Percentiles rank a stretch among this genome's conserved stretches.
phyloP scores from a whole-genome alignment of 2,113 vertebrate genomes.

The Agapornis roseicollis region DNA sequence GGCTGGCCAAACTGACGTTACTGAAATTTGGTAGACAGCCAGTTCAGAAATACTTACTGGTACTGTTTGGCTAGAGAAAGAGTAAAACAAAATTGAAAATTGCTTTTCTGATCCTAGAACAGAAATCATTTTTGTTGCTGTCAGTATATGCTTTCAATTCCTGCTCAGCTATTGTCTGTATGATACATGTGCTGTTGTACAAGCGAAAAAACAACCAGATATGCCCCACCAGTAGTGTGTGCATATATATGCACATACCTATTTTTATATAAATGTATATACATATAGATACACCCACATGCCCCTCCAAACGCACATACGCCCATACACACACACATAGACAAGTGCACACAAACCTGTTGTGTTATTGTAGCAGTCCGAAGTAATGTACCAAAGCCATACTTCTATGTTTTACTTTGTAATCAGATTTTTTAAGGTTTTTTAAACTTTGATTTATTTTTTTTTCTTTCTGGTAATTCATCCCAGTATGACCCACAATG shows the following conservation, averaged over 20 bases:
- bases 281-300: not conserved
- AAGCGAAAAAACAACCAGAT: not conserved
- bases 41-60: not conserved
- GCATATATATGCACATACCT: not conserved
- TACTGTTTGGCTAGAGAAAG: not conserved
- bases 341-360: not conserved
- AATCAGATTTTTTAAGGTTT: not conserved
- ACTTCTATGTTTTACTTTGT: not conserved
- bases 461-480: not conserved
- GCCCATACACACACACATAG: fast-evolving
- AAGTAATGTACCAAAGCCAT: not conserved
- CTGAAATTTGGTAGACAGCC: not conserved
- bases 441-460: not conserved
- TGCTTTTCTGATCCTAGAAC: not conserved
- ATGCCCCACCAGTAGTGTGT: not conserved
- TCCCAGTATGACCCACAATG: not conserved
- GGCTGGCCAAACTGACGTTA: not conserved
- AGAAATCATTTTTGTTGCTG: not conserved
- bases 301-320: not conserved
- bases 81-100: not conserved
- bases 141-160: not conserved
- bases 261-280: not conserved
- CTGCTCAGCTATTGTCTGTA: not conserved
- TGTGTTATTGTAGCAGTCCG: not conserved
- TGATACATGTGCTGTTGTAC: not conserved